Evolutionary conservation across 1,140 invertebrate species (phyloP).

Genomic region (Macrotrachela quadricornifera): DNA sequence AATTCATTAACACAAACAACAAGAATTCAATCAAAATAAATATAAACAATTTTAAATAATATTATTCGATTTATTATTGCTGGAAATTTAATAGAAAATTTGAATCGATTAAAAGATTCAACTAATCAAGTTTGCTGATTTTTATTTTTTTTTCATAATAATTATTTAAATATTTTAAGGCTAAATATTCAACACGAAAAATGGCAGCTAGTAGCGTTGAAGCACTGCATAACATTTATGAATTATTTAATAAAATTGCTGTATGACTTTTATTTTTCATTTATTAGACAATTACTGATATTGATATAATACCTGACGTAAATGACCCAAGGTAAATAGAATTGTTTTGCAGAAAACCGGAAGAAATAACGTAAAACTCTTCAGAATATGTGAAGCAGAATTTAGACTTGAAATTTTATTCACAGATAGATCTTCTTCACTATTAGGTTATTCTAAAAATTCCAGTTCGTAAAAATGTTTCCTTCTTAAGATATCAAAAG

Average conservation of each 20-base stretch:
- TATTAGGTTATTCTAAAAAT: too few species aligned
- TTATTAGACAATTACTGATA: slow-evolving; percentile 33
- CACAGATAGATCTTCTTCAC: too few species aligned
- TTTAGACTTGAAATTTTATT: too few species aligned
- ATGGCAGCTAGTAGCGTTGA: slow-evolving; percentile 31
- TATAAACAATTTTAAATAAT: slow-evolving; percentile 41
- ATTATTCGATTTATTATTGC: slow-evolving; percentile 54
- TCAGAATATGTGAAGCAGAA: too few species aligned
- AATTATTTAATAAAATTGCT: slow-evolving; percentile 39
- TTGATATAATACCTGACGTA: slow-evolving; percentile 63
- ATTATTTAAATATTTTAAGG: slow-evolving; percentile 18
- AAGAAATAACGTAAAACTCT: too few species aligned
- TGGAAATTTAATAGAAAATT: slow-evolving; percentile 38
- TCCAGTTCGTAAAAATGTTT: too few species aligned
- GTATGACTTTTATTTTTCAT: too few species aligned
- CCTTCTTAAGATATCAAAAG: too few species aligned
- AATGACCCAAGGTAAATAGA: slow-evolving; percentile 46
- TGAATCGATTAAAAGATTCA: slow-evolving; percentile 23
- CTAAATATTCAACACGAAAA: slow-evolving; percentile 32
- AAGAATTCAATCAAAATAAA: slow-evolving; percentile 16
- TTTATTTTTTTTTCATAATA: not conserved
- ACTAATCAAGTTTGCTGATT: slow-evolving; percentile 18
- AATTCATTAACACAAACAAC: slow-evolving; percentile 32
- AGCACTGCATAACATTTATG: slow-evolving; percentile 44
- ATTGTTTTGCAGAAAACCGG: too few species aligned